These are phyloP conservation scores for Metacarcinus magister DNA, from an alignment of 2,888 invertebrate species.

Conservation along the genomic window DNA sequence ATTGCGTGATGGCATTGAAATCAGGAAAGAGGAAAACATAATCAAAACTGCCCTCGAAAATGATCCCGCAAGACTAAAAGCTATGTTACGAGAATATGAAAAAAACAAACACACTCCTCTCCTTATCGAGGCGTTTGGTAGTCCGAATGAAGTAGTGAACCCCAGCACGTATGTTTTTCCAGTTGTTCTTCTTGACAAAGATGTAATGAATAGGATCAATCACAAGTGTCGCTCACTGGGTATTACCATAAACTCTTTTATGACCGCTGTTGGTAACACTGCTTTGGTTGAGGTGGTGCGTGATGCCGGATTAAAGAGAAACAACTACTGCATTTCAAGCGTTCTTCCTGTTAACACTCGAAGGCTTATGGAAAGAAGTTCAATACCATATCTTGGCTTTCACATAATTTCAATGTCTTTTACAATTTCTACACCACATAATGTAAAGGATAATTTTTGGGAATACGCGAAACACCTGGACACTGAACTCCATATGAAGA, in stretches of 20 bases:
- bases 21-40: background rate
- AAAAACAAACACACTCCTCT: background rate
- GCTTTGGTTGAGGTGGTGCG: conserved; percentile 44
- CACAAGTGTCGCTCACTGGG: conserved; percentile 16
- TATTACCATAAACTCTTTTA: conserved; percentile 7
- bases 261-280: conserved; percentile 14
- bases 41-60: background rate
- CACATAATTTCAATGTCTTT: background rate
- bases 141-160: background rate
- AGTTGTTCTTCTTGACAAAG: background rate
- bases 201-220: background rate
- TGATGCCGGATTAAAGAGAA: conserved; percentile 34
- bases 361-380: background rate
- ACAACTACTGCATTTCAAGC: conserved; percentile 2
- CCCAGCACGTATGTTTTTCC: background rate
- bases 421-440: background rate
- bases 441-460: conserved; percentile 9
- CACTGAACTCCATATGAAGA: background rate
- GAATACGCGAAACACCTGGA: background rate
- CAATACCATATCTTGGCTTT: background rate
- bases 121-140: background rate
- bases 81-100: background rate
- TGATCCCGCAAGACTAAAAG: conserved; percentile 2
- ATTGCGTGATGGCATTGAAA: background rate
- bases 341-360: background rate